Evolutionary conservation across 2,797 vertebrate genomes (phyloP), one percentile per base, ranked within the genome.

Genomic region (Chrysocyon brachyurus): DNA sequence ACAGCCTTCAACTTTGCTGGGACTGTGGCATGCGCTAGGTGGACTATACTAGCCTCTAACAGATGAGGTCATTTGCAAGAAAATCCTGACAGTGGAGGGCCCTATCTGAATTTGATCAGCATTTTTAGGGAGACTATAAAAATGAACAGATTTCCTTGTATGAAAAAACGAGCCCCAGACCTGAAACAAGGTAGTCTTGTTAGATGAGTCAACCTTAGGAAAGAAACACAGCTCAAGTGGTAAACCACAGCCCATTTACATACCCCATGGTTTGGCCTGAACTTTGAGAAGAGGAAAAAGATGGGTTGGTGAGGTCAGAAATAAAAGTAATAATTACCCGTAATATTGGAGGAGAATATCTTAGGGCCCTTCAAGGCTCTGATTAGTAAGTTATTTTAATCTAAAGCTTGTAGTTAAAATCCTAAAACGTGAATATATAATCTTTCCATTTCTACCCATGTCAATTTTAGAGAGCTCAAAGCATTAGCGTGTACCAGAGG

Each of bases 181-280:
- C 54, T 95, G 83, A 94, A 95, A 86, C 15, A 24, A 66, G 75
- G 97, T 93, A 84, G 49, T 87, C 59, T 94, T 97, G 79, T 36
- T 91, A 81, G 54, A 90, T 93, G 91, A 97, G 85, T 97, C 87
- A 97, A 78, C n/a, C 24, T 16, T 54, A 75, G 33, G 64, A 86
- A 82, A 92, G 68, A 95, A 94, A 87, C 49, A 54, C 21, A 73
- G 26, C 6, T 83, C 40, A 96, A 49, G 19, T 61, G 79, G 90
- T 87, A 90, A 95, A 84, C 79, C 79, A 64, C 59, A 94, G 59
- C 24, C 12, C 22, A 87, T 85, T 93, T 85, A 82, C 56, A 86
- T 70, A 26, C 14, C 14, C 31, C 24, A 49, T 78, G 59, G 40
- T 90, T 88, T 94, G 78, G 52, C 61, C 68, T 94, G 81, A 94